Evolutionary conservation across 1,140 invertebrate genomes (phyloP).

Genomic region (Drosophila bifasciata): DNA sequence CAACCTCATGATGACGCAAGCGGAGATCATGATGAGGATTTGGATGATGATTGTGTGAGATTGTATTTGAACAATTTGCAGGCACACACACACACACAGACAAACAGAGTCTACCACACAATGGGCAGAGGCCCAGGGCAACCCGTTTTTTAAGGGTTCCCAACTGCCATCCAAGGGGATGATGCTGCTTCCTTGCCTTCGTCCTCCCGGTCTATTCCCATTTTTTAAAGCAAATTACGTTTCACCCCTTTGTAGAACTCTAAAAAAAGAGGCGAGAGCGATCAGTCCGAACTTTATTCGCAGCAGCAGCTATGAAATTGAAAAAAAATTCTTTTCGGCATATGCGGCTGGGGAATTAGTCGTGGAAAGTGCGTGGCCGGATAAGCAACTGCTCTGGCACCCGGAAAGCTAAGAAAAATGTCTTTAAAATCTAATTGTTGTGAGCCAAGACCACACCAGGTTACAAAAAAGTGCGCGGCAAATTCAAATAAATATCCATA

Average conservation of each 20-base stretch:
- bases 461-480: slow-evolving; percentile 38
- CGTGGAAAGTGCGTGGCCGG: slow-evolving; percentile 70
- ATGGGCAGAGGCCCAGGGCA: slow-evolving; percentile 59
- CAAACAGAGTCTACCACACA: slow-evolving; percentile 34
- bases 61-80: slow-evolving; percentile 49
- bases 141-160: slow-evolving; percentile 69
- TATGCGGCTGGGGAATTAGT: slow-evolving; percentile 59
- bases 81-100: slow-evolving; percentile 33
- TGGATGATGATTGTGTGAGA: slow-evolving; percentile 23
- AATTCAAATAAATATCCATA: not conserved
- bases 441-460: slow-evolving; percentile 2
- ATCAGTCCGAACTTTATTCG: slow-evolving; percentile 63
- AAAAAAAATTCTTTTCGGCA: slow-evolving; percentile 57
- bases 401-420: slow-evolving; percentile 5
- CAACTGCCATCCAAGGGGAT: slow-evolving; percentile 56
- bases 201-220: slow-evolving; percentile 17
- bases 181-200: slow-evolving; percentile 39
- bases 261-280: slow-evolving; percentile 64
- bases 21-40: slow-evolving; percentile 35
- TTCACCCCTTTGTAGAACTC: slow-evolving; percentile 75
- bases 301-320: slow-evolving; percentile 46
- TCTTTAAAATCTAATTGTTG: slow-evolving; percentile 8
- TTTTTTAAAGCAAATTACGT: slow-evolving; percentile 63
- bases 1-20: slow-evolving; percentile 61
- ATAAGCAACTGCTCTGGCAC: slow-evolving; percentile 43